Base-by-base conservation (phyloP, 1,140 invertebrate genomes). In the Berghia stephanieae region DNA sequence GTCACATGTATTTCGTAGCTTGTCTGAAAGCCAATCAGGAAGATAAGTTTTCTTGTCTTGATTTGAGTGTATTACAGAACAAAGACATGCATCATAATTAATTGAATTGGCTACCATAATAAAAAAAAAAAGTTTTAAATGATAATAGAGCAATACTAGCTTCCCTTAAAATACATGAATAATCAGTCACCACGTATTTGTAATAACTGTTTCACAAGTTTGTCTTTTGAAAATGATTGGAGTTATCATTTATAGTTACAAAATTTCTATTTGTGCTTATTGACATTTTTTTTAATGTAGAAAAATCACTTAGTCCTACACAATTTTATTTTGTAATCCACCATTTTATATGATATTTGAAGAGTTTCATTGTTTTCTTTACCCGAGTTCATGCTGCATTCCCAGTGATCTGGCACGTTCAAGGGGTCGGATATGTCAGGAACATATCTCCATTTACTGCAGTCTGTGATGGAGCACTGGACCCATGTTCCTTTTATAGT, bases 361-460 rank as follows among this genome's bases (percentile, higher is more conserved):
- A 49, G 46, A n/a, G n/a, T 10, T n/a, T 49, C 10, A 13, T 13
- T 49, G n/a, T n/a, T 13, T 49, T 49, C n/a, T n/a, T 24, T 83
- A 92, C 92, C 91, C 84, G 87, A 81, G 82, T 93, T 92, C 91
- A 93, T 92, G 36, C 87, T 78, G 81, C 93, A 94, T 80, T 89
- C 92, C 93, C 93, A 94, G 42, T 90, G 88, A 6, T 91, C 85
- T 16, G 92, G 92, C 36, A 94, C 82, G 55, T 91, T 88, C 34
- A 90, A 73, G 2, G 92, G 92, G 86, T 94, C 93, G 10, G 92
- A 86, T 6, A 92, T 87, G 49, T 91, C 70, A 1, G 89, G 83
- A 3, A 92, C 78, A 72, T 91, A 92, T 46, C 93, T 89, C 91
- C 91, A 93, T 76, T 91, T 92, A 76, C 90, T 82, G 82, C 93